These are phyloP conservation scores for Drosophila micromelanica DNA, from an alignment of 1,140 invertebrate genomes.

Conservation along the genomic window DNA sequence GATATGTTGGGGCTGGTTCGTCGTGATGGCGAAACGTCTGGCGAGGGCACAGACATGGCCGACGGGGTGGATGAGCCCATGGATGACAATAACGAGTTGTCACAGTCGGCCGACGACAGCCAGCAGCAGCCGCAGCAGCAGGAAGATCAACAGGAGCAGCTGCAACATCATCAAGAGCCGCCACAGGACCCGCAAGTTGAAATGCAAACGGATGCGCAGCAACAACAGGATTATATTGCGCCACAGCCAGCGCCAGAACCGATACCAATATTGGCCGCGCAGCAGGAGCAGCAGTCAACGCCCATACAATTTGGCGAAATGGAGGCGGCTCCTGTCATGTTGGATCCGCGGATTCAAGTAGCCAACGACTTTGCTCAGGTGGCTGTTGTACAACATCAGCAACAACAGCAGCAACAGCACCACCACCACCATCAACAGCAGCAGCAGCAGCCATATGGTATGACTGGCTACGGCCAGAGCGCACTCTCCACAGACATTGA, in stretches of 20 bases:
- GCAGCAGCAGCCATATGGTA: constrained; percentile 59
- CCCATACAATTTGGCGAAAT: constrained; percentile 82
- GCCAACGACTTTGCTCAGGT: constrained; percentile 64
- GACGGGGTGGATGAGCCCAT: constrained; percentile 37
- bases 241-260: constrained; percentile 22
- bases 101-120: constrained; percentile 23
- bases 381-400: constrained; percentile 67
- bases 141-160: neutral
- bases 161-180: constrained; percentile 20
- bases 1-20: constrained; percentile 86
- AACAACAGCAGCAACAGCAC: constrained; percentile 54
- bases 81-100: constrained; percentile 36
- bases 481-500: constrained; percentile 75
- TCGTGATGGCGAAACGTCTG: constrained; percentile 73
- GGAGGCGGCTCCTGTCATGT: constrained; percentile 70
- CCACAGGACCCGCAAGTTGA: constrained; percentile 7
- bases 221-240: constrained; percentile 48
- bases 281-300: constrained; percentile 42
- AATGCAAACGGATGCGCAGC: constrained; percentile 36
- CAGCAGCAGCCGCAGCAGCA: constrained; percentile 42
- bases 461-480: constrained; percentile 62
- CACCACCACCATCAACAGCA: constrained; percentile 46
- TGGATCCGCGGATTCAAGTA: constrained; percentile 66
- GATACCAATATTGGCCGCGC: constrained; percentile 42
- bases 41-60: constrained; percentile 61